These are phyloP conservation scores for Polyommatus iphigenia DNA, from an alignment of 2,888 invertebrate genomes.

Conservation along the genomic window DNA sequence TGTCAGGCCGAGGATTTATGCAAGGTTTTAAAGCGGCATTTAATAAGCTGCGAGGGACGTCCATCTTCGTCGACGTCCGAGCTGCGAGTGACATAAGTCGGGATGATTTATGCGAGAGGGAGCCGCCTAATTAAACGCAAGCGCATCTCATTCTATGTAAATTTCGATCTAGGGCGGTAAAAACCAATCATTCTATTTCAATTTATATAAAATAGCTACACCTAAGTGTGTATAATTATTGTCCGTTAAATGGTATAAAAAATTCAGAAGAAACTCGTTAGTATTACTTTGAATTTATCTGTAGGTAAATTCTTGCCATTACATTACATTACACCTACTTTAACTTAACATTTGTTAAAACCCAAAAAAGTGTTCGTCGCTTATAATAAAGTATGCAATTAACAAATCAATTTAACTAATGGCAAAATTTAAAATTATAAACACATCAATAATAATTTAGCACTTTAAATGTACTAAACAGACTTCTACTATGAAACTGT, in stretches of 20 bases:
- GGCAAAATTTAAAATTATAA: slow-evolving; percentile 27
- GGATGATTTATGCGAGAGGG: slow-evolving; percentile 62
- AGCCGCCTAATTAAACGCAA: slow-evolving; percentile 65
- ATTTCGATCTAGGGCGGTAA: slow-evolving; percentile 43
- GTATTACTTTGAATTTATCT: no score
- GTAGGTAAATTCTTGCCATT: no score
- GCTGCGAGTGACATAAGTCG: slow-evolving; percentile 53
- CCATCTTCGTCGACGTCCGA: slow-evolving; percentile 43
- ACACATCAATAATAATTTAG: slow-evolving; percentile 31
- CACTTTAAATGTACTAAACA: slow-evolving; percentile 48
- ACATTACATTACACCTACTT: no score
- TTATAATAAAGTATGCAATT: neutral
- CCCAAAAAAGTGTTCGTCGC: neutral
- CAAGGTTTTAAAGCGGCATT: slow-evolving; percentile 36
- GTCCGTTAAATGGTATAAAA: no score
- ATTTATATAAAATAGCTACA: neutral
- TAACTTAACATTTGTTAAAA: slow-evolving; percentile 20
- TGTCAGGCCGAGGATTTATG: slow-evolving; percentile 40
- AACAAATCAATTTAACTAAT: neutral
- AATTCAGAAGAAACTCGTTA: no score
- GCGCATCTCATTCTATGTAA: slow-evolving; percentile 70
- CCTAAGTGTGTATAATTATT: no score
- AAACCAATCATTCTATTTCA: neutral
- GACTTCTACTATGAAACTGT: slow-evolving; percentile 54
- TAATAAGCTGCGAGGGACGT: slow-evolving; percentile 38